Evolutionary conservation across 2,797 vertebrate genomes (phyloP), one percentile per base, ranked within the genome.

Genomic region (Falco peregrinus): DNA sequence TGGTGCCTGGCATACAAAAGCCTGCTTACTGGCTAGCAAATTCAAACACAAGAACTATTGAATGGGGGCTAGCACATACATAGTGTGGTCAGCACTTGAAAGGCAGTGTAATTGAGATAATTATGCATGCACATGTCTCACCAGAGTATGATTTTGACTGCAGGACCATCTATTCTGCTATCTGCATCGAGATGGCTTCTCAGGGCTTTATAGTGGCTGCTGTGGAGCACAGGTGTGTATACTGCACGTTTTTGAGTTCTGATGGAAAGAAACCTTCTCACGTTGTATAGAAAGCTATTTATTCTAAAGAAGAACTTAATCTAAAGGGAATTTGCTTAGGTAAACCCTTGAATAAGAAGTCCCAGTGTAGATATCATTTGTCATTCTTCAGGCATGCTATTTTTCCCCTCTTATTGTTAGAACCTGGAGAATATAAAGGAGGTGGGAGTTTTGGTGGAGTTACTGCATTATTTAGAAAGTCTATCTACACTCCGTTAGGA

Each of bases 101-200:
- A 56, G 86, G 37, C 31, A 67, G 41, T 43, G 53, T 24, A 81
- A 61, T 2, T 75, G 43, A 71, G 85, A 56, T 54, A 48, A 67
- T 53, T 17, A 22, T 5, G 19, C 14, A 11, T 39, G 45, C 20
- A 14, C 2, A 0, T n/a, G 20, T 89, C 48, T 77, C 82, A 70
- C 59, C 91, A 45, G 31, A 68, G 31, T 78, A 33, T 81, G 60
- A 60, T 97, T 97, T 96, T 92, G 61, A 87, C 95, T 97, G 71
- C 95, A 99, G 99, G 98, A 99, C 99, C 5, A 95, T 99, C 97
- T 99, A 99, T 97, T 99, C 99, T 48, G 99, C 99, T 67, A 97
- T 99, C 96, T 99, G 99, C 97, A 97, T 98, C 89, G 99, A 99
- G 88, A 90, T 99, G 97, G 99, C 99, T 54, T 99, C 99, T 59